A percentile compares a stretch with the other conserved stretches of the same genome.
Evolutionary conservation across 2,888 invertebrate genomes (phyloP).

Genomic region (Pimpla rufipes): DNA sequence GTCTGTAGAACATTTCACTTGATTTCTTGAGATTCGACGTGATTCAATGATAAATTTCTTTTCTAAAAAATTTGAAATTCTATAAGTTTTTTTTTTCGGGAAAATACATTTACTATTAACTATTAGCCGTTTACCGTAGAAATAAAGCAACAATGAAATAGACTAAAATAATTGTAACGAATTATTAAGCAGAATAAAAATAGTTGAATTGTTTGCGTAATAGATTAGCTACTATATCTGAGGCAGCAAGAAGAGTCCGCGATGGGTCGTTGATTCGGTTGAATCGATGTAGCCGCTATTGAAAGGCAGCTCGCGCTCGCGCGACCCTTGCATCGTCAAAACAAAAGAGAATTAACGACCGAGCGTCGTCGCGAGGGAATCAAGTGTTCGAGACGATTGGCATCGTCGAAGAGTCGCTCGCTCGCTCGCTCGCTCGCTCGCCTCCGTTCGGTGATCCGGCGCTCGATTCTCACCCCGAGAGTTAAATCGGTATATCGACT

Average conservation of each 20-base stretch:
- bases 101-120: too few relatives aligned
- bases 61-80: too few relatives aligned
- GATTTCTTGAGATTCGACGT: too few relatives aligned
- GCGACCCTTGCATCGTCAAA: constrained; percentile 18
- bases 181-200: constrained; percentile 45
- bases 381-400: constrained; percentile 60
- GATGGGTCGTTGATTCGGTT: constrained; percentile 55
- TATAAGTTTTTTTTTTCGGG: too few relatives aligned
- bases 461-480: constrained; percentile 70
- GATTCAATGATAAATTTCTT: too few relatives aligned
- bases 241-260: constrained; percentile 18
- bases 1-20: too few relatives aligned
- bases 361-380: constrained; percentile 48
- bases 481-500: constrained; percentile 80
- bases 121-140: too few relatives aligned
- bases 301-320: constrained; percentile 29
- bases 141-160: too few relatives aligned
- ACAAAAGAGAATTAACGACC: constrained; percentile 29
- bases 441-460: constrained; percentile 71
- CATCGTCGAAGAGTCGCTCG: constrained; percentile 59
- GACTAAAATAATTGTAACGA: constrained; percentile 32
- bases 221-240: too few relatives aligned
- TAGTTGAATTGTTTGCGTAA: too few relatives aligned
- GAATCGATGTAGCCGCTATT: constrained; percentile 37
- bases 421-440: constrained; percentile 65